phyloP scores from a whole-genome alignment of 2,113 vertebrate genomes.

The Mohoua ochrocephala region DNA sequence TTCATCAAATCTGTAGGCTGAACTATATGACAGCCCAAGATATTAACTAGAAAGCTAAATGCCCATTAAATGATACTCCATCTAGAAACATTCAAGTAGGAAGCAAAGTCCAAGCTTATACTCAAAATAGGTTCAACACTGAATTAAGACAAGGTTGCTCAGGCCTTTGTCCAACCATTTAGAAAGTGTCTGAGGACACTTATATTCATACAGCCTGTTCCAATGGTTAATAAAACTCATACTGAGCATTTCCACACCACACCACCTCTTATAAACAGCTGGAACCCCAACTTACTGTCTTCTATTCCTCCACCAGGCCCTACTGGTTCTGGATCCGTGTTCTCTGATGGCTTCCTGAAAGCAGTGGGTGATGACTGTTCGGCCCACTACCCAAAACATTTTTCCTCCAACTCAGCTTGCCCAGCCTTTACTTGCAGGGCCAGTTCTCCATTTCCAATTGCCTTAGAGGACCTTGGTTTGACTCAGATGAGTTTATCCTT shows the following conservation, averaged over 20 bases:
- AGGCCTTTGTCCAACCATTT: neutral
- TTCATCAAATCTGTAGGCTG: neutral
- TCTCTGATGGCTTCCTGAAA: neutral
- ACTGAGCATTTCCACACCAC: neutral
- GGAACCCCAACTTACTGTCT: neutral
- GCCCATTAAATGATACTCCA: neutral
- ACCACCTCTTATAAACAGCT: neutral
- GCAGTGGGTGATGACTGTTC: neutral
- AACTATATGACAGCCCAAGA: neutral
- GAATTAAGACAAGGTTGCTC: neutral
- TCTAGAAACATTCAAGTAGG: neutral
- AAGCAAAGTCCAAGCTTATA: neutral
- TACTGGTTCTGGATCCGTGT: neutral
- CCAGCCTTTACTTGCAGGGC: neutral
- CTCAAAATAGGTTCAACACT: neutral
- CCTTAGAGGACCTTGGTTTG: neutral
- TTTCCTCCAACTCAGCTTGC: neutral
- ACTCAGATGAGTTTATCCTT: neutral
- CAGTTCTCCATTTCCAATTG: neutral
- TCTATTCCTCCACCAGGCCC: neutral
- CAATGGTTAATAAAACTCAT: neutral
- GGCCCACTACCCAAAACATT: rapidly evolving
- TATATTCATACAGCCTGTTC: neutral
- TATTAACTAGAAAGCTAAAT: neutral
- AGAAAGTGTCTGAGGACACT: neutral